Evolutionary conservation across 1,140 invertebrate genomes (phyloP), one percentile per base, ranked within the genome.

Genomic region (Drosophila grimshawi): DNA sequence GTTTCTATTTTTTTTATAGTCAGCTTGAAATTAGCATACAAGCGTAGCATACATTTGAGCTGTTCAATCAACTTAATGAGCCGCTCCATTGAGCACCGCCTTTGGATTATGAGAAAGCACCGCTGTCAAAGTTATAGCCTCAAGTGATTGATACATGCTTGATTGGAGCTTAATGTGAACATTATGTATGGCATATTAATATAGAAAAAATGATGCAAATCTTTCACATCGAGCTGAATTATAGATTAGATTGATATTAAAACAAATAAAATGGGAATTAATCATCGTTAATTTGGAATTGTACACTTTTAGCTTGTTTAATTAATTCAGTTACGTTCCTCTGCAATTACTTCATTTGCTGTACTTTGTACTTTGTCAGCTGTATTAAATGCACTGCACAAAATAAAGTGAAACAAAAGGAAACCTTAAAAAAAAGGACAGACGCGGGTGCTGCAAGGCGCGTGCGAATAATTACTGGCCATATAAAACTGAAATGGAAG

Each of bases 401-500:
- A 46, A 57, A 55, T 51, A 51, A 72, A 59, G 41, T 48, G 35
- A 68, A 64, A 59, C 41, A 53, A 72, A 64, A 29, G 32, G 45
- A 43, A 2, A 7, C 39, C 10, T 19, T 19, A 61, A 49, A 49
- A 39, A 55, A 33, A 11, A 46, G 30, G 78, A 56, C 59, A 76
- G 66, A 71, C 56, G 27, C 48, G 46, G 61, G 46, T 63, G 77
- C 81, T 39, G 52, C 68, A 57, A 75, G 70, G 76, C 82, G 83
- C 83, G 83, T 88, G 83, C 83, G 83, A 88, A 86, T 86, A 86
- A 86, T 86, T 86, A 88, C 83, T 83, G 85, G 69, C 69, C 75
- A 85, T 85, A 85, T 85, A 85, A 74, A 74, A 74, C 81, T 81
- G 78, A 78, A 85, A 78, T 86, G 81, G 65, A 61, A 76, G 61